These are phyloP conservation scores for Cromileptes altivelis DNA, from an alignment of 2,113 vertebrate genomes.

Conservation along the genomic window DNA sequence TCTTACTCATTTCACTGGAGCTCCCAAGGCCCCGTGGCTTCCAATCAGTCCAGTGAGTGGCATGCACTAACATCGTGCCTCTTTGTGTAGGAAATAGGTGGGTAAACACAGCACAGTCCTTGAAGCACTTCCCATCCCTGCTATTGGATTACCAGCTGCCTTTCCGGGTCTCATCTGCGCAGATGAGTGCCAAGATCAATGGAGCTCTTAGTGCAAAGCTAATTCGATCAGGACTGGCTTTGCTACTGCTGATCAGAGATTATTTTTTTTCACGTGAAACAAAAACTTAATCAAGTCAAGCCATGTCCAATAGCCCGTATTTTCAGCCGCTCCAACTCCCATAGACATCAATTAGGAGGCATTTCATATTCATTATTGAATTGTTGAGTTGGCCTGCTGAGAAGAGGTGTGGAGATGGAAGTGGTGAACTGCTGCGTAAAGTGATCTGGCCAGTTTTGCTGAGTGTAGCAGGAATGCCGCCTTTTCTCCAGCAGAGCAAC, in stretches of 20 bases:
- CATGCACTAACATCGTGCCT: constrained; percentile 51
- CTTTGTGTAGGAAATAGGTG: constrained; percentile 70
- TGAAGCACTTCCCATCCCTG: constrained; percentile 79
- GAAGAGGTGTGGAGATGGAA: constrained; percentile 65
- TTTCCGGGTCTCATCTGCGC: constrained; percentile 77
- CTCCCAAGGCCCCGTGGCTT: constrained; percentile 60
- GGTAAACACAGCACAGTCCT: constrained; percentile 77
- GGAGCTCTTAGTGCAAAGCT: constrained; percentile 83
- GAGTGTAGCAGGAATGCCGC: constrained; percentile 69
- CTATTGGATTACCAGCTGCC: constrained; percentile 84
- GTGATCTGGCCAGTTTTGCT: constrained; percentile 73
- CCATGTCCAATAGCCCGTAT: constrained; percentile 59
- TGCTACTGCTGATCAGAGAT: constrained; percentile 79
- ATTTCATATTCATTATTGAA: constrained; percentile 83
- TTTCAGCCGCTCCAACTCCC: constrained; percentile 65
- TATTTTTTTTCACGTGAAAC: constrained; percentile 65
- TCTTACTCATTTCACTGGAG: constrained; percentile 59
- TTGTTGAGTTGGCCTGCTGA: constrained; percentile 66
- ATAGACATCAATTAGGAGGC: constrained; percentile 73
- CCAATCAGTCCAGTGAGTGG: constrained; percentile 67
- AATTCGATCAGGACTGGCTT: constrained; percentile 81
- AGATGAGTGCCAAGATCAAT: constrained; percentile 86
- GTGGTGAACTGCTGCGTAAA: constrained; percentile 71
- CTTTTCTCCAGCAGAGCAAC: constrained; percentile 66
- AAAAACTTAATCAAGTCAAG: constrained; percentile 74